Conservation (phyloP, 2,888 invertebrate species). For the Craniophora ligustri region DNA sequence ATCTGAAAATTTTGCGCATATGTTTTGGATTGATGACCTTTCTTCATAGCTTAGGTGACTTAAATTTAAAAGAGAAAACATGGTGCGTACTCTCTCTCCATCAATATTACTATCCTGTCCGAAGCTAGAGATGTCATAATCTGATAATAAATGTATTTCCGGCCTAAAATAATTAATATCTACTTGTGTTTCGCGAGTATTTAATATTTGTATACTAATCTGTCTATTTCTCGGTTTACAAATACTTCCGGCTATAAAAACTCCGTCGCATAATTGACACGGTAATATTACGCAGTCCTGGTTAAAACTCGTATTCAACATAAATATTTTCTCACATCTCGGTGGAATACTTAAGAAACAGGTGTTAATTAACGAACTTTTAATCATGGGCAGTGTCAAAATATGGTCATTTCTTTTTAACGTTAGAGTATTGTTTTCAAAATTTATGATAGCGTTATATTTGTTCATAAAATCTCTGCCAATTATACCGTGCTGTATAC, state of each 20-base stretch:
- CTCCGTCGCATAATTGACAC: too few relatives aligned
- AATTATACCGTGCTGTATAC: neutral
- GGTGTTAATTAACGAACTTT: neutral
- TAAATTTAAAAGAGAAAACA: neutral
- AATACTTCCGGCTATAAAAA: conserved; percentile 1
- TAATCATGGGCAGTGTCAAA: neutral
- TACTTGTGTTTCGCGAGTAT: neutral
- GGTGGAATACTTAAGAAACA: too few relatives aligned
- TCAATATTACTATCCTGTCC: neutral
- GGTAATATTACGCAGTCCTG: too few relatives aligned
- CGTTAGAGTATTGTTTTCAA: conserved; percentile 5
- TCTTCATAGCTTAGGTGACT: neutral
- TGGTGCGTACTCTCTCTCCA: neutral
- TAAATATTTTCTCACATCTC: too few relatives aligned
- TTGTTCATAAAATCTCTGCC: conserved; percentile 4
- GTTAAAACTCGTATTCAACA: too few relatives aligned
- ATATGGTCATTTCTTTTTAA: neutral
- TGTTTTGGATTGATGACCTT: neutral
- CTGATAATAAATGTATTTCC: conserved; percentile 1
- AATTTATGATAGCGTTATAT: conserved; percentile 3
- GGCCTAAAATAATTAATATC: neutral
- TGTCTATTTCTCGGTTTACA: neutral
- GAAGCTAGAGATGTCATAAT: neutral
- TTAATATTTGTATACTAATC: conserved; percentile 3
- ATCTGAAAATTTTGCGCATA: neutral